A percentile compares a stretch with the other conserved stretches of the same genome.
Conservation (phyloP, 2,113 vertebrate species). For the Pteronura brasiliensis region DNA sequence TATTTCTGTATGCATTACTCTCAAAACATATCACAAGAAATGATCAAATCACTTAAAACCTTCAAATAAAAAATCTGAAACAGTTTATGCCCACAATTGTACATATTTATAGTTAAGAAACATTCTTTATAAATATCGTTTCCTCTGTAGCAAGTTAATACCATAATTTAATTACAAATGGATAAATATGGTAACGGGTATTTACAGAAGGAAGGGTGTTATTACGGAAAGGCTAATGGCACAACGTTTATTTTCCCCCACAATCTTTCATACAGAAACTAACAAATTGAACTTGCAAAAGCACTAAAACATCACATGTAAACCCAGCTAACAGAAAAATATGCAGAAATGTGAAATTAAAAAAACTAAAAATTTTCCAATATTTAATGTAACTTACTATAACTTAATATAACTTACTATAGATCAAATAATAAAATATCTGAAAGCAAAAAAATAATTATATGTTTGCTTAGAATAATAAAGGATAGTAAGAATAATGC, state of each 20-base stretch:
- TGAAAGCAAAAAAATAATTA: not conserved
- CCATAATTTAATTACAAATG: slow-evolving; percentile 99
- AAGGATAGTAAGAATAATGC: not conserved
- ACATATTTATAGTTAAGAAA: slow-evolving; percentile 99
- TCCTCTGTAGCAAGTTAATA: slow-evolving; percentile 99
- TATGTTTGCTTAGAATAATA: not conserved
- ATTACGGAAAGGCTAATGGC: slow-evolving; percentile 93
- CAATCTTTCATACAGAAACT: slow-evolving; percentile 97
- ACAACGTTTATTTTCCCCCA: slow-evolving; percentile 94
- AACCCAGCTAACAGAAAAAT: slow-evolving; percentile 99
- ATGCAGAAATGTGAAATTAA: slow-evolving; percentile 71
- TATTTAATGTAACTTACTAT: not conserved
- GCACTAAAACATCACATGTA: slow-evolving; percentile 99
- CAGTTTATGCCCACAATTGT: slow-evolving; percentile 99
- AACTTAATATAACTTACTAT: not conserved
- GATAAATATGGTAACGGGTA: slow-evolving; percentile 99
- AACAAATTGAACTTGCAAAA: slow-evolving; percentile 98
- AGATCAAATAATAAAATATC: not conserved
- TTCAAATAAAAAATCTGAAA: slow-evolving; percentile 99
- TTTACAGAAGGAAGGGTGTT: slow-evolving; percentile 98
- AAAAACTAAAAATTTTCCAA: not conserved
- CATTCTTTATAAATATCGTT: slow-evolving; percentile 99
- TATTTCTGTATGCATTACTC: slow-evolving; percentile 99
- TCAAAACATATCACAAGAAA: slow-evolving; percentile 98
- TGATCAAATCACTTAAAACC: slow-evolving; percentile 99